Evolutionary conservation across 2,113 vertebrate species (phyloP), one percentile per base, ranked within the genome.

Genomic region (Xenopus laevis): DNA sequence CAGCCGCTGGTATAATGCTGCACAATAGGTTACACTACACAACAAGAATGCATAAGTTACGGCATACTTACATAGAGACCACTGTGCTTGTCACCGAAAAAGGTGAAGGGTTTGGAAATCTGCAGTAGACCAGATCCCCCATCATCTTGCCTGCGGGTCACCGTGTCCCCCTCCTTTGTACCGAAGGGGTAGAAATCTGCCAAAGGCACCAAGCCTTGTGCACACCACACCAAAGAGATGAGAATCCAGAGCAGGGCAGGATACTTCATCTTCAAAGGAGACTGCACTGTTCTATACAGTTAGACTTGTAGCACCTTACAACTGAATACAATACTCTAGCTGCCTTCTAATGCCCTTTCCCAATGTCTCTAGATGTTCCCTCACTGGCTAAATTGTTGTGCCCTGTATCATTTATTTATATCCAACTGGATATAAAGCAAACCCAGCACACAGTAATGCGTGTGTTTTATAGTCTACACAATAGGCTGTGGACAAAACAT

Each of bases 151-250:
- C 89, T 87, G 21, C 87, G 84, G 70, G 95, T 98, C 86, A 89
- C 88, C 9, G 90, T 82, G 67, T 92, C 91, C 10, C 91, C 90
- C 69, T 78, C 83, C 73, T 83, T 73, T 65, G 81, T 50, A 60
- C 96, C 95, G 79, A 95, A 98, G 18, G 95, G 95, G 86, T 97
- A 98, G 85, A 98, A 97, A 67, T 95, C 94, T 33, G 91, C 84
- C 62, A 98, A 86, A 40, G 95, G 90, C 79, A 97, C 94, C 27
- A 90, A 86, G 0, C 81, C 81, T 53, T 84, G 79, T 65, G 20
- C 86, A 73, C 79, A 72, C 23, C 46, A 70, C 33, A 68, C 44
- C 15, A 77, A 18, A 69, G 18, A 69, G n/a, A 58, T 70, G 44
- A 77, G 30, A 13, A 63, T 16, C 74, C 50, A 64, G 13, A 70